phyloP scores from a whole-genome alignment of 2,797 vertebrate species.

The Takifugu ocellatus region DNA sequence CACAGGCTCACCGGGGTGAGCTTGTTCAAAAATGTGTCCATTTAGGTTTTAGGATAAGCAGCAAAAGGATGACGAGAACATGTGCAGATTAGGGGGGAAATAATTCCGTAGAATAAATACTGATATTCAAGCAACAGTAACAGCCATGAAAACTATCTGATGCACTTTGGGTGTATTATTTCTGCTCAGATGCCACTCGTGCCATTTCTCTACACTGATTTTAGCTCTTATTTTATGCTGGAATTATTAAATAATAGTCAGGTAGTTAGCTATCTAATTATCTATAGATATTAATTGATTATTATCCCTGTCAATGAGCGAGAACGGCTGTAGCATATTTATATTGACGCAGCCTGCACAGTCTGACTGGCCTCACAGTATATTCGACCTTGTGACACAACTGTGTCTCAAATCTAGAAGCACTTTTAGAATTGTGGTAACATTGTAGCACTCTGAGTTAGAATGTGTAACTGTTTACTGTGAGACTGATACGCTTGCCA shows the following conservation, averaged over 20 bases:
- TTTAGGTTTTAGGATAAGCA: constrained; percentile 41
- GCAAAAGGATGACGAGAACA: constrained; percentile 29
- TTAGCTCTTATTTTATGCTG: not conserved
- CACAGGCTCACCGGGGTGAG: constrained; percentile 10
- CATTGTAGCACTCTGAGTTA: no score
- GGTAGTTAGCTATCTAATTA: no score
- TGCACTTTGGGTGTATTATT: no score
- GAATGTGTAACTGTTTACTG: constrained; percentile 30
- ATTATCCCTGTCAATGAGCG: no score
- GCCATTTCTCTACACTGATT: not conserved
- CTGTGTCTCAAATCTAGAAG: no score
- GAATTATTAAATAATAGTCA: no score
- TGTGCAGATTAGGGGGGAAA: constrained; percentile 38
- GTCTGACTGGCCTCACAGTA: no score
- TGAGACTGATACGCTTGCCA: constrained; percentile 30
- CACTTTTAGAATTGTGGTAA: no score
- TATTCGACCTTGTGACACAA: no score
- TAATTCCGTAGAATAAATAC: constrained; percentile 29
- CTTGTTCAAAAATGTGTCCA: constrained; percentile 23
- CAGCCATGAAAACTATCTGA: no score
- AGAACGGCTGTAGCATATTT: not conserved
- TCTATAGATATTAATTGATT: no score
- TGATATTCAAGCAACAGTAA: constrained; percentile 4
- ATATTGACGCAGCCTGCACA: not conserved
- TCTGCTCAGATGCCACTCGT: no score